Percentiles rank a stretch among this genome's conserved stretches.
phyloP scores from a whole-genome alignment of 2,888 invertebrate species.

The Lutraria lutraria region DNA sequence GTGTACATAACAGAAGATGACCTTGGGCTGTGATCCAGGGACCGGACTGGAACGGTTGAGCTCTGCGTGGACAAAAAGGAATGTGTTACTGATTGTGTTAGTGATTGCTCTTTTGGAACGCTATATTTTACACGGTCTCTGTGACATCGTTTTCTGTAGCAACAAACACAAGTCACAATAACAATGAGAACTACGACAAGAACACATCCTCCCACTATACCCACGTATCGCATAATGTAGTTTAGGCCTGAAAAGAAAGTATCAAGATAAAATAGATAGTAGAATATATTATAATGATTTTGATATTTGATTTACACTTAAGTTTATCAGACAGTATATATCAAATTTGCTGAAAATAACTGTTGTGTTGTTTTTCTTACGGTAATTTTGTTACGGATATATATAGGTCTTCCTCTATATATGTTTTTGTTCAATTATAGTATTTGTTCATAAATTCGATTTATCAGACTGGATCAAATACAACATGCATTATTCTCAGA shows the following conservation, averaged over 20 bases:
- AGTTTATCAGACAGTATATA: too few species aligned
- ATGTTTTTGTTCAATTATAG: too few species aligned
- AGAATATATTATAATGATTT: too few species aligned
- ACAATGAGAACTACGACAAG: constrained; percentile 74
- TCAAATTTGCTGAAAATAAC: too few species aligned
- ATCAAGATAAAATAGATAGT: not conserved
- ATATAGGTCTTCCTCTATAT: too few species aligned
- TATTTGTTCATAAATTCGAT: too few species aligned
- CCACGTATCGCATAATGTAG: constrained; percentile 78
- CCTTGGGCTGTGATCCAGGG: constrained; percentile 75
- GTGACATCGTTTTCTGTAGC: constrained; percentile 72
- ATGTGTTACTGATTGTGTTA: constrained; percentile 64
- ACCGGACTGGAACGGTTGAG: constrained; percentile 61
- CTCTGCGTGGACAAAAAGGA: constrained; percentile 71
- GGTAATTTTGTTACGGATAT: too few species aligned
- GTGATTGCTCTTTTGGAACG: constrained; percentile 76
- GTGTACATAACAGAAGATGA: constrained; percentile 81
- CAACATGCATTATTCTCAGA: too few species aligned
- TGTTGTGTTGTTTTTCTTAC: too few species aligned
- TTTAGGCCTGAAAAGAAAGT: constrained; percentile 74
- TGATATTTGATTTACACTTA: too few species aligned
- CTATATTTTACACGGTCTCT: constrained; percentile 75
- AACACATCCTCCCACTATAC: constrained; percentile 77
- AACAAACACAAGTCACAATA: constrained; percentile 75
- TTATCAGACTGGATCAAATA: too few species aligned